Conservation (phyloP, 2,797 vertebrate genomes). For the Notamacropus eugenii region DNA sequence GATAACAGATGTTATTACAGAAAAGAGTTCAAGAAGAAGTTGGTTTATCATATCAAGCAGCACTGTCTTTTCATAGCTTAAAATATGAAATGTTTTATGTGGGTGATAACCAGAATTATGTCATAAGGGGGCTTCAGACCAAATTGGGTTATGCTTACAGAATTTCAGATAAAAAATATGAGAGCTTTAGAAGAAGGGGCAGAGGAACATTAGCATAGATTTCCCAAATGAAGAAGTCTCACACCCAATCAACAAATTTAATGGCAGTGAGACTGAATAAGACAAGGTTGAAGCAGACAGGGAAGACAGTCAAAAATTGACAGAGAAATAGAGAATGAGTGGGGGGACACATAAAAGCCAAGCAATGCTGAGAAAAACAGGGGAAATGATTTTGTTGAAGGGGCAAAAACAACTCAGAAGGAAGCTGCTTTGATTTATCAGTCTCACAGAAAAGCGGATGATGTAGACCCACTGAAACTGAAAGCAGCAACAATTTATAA, state of each 20-base stretch:
- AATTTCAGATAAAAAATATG: not conserved
- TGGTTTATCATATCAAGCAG: not conserved
- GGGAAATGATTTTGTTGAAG: not conserved
- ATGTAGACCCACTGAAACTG: not conserved
- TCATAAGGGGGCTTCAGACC: not conserved
- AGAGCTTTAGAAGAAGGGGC: not conserved
- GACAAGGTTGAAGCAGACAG: conserved; percentile 8
- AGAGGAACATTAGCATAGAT: not conserved
- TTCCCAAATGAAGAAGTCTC: conserved; percentile 32
- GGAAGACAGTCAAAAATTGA: not conserved
- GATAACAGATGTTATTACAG: not conserved
- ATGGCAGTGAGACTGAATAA: conserved; percentile 1
- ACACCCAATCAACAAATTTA: conserved; percentile 9
- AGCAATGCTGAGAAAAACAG: not conserved
- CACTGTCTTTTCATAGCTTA: not conserved
- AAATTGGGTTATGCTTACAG: not conserved
- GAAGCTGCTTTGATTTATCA: not conserved
- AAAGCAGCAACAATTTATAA: not conserved
- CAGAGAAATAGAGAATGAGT: conserved; percentile 1
- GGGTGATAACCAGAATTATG: not conserved
- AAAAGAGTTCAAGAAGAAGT: not conserved
- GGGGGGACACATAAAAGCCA: not conserved
- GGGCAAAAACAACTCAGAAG: not conserved
- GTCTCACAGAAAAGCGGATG: not conserved
- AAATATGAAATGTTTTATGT: not conserved